Percentiles rank a stretch among this genome's conserved stretches.
Evolutionary conservation across 2,888 invertebrate species (phyloP).

Genomic region (Eupithecia pulchellata): DNA sequence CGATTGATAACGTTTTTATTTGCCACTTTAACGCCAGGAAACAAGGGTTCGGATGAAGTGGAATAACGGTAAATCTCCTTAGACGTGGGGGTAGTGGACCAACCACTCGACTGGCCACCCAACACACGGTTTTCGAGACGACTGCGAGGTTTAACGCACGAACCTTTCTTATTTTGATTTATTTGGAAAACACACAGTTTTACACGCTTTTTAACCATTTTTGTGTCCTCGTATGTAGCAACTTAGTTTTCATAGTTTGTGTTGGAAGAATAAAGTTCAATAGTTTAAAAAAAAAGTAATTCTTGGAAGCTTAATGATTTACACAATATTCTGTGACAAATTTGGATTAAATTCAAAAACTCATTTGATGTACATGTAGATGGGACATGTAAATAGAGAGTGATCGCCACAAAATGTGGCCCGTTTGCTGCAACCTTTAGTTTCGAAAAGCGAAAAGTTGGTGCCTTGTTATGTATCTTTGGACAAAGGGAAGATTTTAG

Average conservation of each 20-base stretch:
- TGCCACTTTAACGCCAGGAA: slow-evolving; percentile 61
- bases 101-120: not conserved
- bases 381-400: not conserved
- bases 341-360: too few relatives aligned
- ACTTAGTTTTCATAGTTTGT: too few relatives aligned
- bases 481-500: slow-evolving; percentile 38
- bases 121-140: not conserved
- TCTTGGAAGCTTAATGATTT: too few relatives aligned
- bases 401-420: not conserved
- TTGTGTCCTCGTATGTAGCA: too few relatives aligned
- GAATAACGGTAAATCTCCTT: slow-evolving; percentile 57
- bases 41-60: slow-evolving; percentile 57
- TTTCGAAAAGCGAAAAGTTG: slow-evolving; percentile 44
- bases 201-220: too few relatives aligned
- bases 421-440: not conserved
- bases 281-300: too few relatives aligned
- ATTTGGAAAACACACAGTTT: too few relatives aligned
- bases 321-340: too few relatives aligned
- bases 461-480: slow-evolving; percentile 44
- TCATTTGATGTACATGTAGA: too few relatives aligned
- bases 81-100: slow-evolving; percentile 24
- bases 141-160: not conserved
- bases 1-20: slow-evolving; percentile 70
- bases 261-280: too few relatives aligned
- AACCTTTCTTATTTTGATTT: too few relatives aligned